Base-by-base conservation (phyloP, 92 coral and sea anemone genomes). In the Parazoanthus darwini region DNA sequence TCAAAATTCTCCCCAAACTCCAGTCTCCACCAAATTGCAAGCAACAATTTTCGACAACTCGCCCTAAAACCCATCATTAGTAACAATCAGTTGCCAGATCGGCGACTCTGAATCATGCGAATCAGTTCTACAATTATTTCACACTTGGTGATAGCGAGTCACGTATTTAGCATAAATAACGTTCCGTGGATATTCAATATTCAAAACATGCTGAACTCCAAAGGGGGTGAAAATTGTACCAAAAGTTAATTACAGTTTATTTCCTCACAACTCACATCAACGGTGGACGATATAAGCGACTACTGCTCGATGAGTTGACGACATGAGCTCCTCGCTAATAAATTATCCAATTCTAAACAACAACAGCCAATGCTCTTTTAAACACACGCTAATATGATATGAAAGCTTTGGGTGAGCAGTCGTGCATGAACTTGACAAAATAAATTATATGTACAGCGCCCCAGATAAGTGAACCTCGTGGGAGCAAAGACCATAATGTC, bases 141-240 rank as follows among this genome's bases (percentile, higher is more conserved):
- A 13, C 10, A 44, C 50, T 36, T 51, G 11, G 42, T 70, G 79
- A 72, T 54, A 79, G 26, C 15, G 25, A 26, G 26, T 44, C 78
- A 48, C 87, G 68, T 70, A 70, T 71, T 71, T 71, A 84, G 79
- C 87, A 84, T 84, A 84, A 46, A 70, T 44, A 84, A 71, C 68
- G 87, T 84, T 84, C 87, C 75, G 74, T 8, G 79, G 71, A 84
- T 84, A 68, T 84, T 48, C 26, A 84, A 26, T 22, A 44, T 44
- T 35, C 66, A 84, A 71, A 84, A 84, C 79, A 84, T 70, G 78
- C 29, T 37, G 29, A 48, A 71, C 77, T 11, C 86, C 58, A 26
- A 8, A 11, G 35, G 72, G 85, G 66, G 78, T 29, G 38, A 46
- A 56, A 71, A 68, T 44, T 43, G n/a, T 10, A 8, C 77, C 44